Conservation (phyloP, 2,888 invertebrate genomes). For the Mesoligia furuncula region DNA sequence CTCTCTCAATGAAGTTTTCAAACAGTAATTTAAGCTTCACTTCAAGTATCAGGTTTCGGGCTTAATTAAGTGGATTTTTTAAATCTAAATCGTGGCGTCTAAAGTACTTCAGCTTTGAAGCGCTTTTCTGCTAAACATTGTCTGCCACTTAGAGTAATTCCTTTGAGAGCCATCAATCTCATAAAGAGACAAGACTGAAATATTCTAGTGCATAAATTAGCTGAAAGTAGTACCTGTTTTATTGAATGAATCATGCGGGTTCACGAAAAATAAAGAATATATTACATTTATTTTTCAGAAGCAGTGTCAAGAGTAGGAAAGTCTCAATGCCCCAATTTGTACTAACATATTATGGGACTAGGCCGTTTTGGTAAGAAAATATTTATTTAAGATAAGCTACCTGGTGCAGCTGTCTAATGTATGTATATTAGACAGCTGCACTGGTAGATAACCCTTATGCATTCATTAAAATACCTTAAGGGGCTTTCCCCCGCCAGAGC, state of each 20-base stretch:
- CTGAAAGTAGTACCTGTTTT: conserved; percentile 8
- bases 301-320: not conserved
- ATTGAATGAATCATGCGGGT: conserved; percentile 25
- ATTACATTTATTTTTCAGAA: not conserved
- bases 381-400: not conserved
- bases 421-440: not conserved
- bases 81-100: conserved; percentile 5
- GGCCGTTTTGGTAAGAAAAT: not conserved
- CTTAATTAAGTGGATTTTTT: conserved; percentile 42
- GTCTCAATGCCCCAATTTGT: not conserved
- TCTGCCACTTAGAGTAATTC: conserved; percentile 56
- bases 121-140: conserved; percentile 43
- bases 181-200: conserved; percentile 35
- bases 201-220: conserved; percentile 44
- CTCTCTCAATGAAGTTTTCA: conserved; percentile 31
- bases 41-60: conserved; percentile 35
- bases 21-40: conserved; percentile 38
- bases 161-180: conserved; percentile 59
- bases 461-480: not conserved
- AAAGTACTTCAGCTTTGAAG: conserved; percentile 32
- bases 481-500: not conserved
- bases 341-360: not conserved
- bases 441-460: not conserved
- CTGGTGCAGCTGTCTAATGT: not conserved
- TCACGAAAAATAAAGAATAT: not conserved